phyloP scores from a whole-genome alignment of 2,797 vertebrate species.

The Alcedo atthis region DNA sequence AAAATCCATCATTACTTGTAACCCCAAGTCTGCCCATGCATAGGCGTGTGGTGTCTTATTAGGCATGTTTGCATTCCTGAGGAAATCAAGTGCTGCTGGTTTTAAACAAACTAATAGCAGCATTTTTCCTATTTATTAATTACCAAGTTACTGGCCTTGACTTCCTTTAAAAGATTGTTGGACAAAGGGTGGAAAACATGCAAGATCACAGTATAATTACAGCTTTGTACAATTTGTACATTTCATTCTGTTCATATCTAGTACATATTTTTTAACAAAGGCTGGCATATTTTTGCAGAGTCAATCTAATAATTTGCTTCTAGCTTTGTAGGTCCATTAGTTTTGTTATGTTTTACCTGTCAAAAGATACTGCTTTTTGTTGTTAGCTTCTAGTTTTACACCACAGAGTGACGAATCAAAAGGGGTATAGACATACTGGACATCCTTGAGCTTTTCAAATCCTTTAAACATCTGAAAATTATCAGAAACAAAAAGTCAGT shows the following conservation, averaged over 20 bases:
- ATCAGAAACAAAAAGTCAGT: slow-evolving; percentile 25
- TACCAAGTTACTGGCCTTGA: not conserved
- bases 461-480: slow-evolving; percentile 93
- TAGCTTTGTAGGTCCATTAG: not conserved
- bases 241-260: not conserved
- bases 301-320: not conserved
- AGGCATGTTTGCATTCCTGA: not conserved
- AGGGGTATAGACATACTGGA: slow-evolving; percentile 92
- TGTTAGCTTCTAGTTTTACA: slow-evolving; percentile 88
- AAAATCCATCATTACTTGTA: not conserved
- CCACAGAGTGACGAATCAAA: slow-evolving; percentile 91
- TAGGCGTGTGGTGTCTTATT: not conserved
- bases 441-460: slow-evolving; percentile 89
- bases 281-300: not conserved
- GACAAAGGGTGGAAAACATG: not conserved
- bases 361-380: slow-evolving; percentile 92
- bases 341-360: slow-evolving; percentile 82
- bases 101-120: not conserved
- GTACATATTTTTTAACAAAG: not conserved
- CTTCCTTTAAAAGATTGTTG: not conserved
- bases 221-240: not conserved
- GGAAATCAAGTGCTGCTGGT: not conserved
- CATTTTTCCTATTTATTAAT: not conserved
- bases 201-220: not conserved
- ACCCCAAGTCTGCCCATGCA: not conserved